A percentile compares a stretch with the other conserved stretches of the same genome.
These are phyloP conservation scores for Drosophila lini DNA, from an alignment of 1,140 invertebrate genomes.

Conservation along the genomic window DNA sequence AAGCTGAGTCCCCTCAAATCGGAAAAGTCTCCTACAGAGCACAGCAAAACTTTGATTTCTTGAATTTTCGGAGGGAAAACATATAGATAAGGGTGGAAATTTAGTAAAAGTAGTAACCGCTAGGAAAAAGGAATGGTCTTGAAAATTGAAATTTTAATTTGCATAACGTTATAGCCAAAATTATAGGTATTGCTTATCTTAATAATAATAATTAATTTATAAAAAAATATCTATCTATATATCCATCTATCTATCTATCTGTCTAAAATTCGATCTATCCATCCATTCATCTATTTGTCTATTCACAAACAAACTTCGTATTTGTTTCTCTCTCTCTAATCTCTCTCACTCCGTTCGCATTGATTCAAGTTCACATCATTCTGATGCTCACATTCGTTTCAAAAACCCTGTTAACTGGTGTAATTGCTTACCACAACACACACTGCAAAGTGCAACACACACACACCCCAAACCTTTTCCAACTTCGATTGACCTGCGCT, in stretches of 20 bases:
- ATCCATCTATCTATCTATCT: no score
- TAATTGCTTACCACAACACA: conserved; percentile 15
- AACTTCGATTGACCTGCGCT: conserved; percentile 13
- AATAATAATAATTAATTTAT: no score
- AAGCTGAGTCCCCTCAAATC: background rate
- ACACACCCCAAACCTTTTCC: background rate
- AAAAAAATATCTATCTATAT: background rate
- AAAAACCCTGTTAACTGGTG: conserved; percentile 17
- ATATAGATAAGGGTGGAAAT: background rate
- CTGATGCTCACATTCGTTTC: background rate
- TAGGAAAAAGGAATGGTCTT: no score
- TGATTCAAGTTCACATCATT: background rate
- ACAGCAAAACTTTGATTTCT: background rate
- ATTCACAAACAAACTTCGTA: background rate
- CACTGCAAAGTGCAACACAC: background rate
- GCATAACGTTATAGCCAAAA: no score
- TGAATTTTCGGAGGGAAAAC: background rate
- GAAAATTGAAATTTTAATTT: no score
- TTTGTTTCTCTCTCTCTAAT: background rate
- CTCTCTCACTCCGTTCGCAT: background rate
- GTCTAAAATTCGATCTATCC: no score
- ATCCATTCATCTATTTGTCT: background rate
- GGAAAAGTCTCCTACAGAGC: background rate
- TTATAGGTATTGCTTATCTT: no score
- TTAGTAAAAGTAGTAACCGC: background rate